Evolutionary conservation across 2,797 vertebrate species (phyloP).

Genomic region (Sebastes dallii): DNA sequence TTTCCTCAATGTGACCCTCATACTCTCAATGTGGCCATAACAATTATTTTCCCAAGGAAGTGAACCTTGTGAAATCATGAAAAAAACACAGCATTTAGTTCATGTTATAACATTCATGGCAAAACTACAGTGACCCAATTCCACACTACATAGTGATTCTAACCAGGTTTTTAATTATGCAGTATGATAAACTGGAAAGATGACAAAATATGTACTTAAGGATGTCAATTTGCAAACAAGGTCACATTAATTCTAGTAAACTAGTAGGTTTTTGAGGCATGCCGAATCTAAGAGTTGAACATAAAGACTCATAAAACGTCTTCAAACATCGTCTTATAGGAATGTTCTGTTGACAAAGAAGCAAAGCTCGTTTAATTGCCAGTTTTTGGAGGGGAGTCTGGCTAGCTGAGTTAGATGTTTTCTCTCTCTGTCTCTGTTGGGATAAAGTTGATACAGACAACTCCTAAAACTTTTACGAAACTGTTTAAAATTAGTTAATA

Average conservation of each 20-base stretch:
- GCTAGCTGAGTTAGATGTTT: rapidly evolving
- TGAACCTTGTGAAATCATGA: too few species aligned
- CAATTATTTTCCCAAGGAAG: rapidly evolving
- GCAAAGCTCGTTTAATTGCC: rapidly evolving
- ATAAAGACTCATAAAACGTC: not conserved
- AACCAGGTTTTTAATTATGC: not conserved
- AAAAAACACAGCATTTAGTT: not conserved
- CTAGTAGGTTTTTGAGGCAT: not conserved
- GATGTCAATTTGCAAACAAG: not conserved
- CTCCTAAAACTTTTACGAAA: not conserved
- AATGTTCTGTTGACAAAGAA: not conserved
- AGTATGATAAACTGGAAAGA: not conserved
- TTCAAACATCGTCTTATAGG: not conserved
- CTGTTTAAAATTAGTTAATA: rapidly evolving
- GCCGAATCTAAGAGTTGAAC: not conserved
- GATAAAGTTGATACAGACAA: not conserved
- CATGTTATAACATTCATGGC: rapidly evolving
- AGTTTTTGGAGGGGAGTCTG: not conserved
- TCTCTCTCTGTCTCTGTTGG: too few species aligned
- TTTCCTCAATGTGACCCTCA: rapidly evolving
- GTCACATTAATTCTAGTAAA: rapidly evolving
- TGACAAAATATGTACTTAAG: not conserved
- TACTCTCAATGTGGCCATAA: too few species aligned
- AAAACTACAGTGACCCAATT: not conserved
- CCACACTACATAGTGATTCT: not conserved